Evolutionary conservation across 1,140 invertebrate genomes (phyloP), one percentile per base, ranked within the genome.

Genomic region (Carposina sasakii): DNA sequence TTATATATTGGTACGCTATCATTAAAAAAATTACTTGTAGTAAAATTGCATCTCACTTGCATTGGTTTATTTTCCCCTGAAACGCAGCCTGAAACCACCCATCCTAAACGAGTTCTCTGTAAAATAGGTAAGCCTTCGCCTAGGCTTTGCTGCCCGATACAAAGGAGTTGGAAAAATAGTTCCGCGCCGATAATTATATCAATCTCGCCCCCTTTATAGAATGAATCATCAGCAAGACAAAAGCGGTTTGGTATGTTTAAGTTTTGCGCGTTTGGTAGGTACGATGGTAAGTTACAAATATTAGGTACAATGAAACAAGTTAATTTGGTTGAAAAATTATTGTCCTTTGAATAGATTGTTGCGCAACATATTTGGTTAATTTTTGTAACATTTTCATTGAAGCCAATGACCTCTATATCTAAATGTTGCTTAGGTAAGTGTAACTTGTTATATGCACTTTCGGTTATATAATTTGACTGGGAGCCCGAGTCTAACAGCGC

Each of bases 371-470:
- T 10, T 17, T 44, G 24, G 2, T 44, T 16, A 9, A 44, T 31
- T 17, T 44, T 44, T 2, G 41, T 30, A 9, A 44, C 41, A 10
- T 20, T 44, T 8, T 44, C 17, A 19, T 30, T 44, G 13, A 44
- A 44, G 10, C 41, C 41, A 5, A 44, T 3, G 3, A 44, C 41
- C 17, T 44, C 24, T 12, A 31, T 30, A 17, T 44, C 16, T 16
- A 31, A n/a, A 3, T 16, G 15, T 9, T 28, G 2, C 17, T 6
- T 28, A 3, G 41, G 24, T 30, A 44, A 12, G 23, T 31, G 15
- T 3, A 44, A 19, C 19, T 17, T 44, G 2, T 28, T 22, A 16
- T 19, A 44, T 3, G 41, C 26, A 16, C 10, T 22, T 30, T 30
- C 10, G 15, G 41, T 44, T 30, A 44, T 44, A 19, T 9, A 44